Conservation (phyloP, 2,113 vertebrate genomes). For the Antechinus stuartii region DNA sequence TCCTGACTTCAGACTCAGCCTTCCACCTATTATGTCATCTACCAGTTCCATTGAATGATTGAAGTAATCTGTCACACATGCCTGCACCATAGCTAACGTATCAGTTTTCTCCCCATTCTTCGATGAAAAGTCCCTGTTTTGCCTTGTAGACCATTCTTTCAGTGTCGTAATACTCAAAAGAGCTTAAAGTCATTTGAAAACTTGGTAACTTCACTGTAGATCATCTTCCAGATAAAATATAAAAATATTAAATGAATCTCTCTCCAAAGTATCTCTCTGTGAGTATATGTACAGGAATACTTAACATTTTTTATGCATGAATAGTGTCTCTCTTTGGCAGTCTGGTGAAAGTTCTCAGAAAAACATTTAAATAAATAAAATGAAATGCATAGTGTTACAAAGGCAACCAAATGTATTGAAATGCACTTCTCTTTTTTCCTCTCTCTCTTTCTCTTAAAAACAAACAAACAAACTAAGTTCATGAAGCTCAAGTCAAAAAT, state of each 20-base stretch:
- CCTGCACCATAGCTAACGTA: slow-evolving; percentile 60
- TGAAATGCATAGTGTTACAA: neutral
- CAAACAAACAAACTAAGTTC: neutral
- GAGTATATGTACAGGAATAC: neutral
- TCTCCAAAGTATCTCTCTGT: neutral
- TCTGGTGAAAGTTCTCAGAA: neutral
- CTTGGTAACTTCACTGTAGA: slow-evolving; percentile 53
- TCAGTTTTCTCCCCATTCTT: slow-evolving; percentile 57
- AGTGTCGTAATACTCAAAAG: slow-evolving; percentile 75
- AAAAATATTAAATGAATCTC: neutral
- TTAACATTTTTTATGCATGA: neutral
- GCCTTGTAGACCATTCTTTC: slow-evolving; percentile 43
- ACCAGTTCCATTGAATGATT: too few species aligned
- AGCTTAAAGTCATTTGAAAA: slow-evolving; percentile 64
- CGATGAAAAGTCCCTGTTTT: slow-evolving; percentile 67
- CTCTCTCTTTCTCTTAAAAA: neutral
- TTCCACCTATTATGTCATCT: too few species aligned
- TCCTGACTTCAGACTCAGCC: too few species aligned
- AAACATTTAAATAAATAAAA: neutral
- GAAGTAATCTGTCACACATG: slow-evolving; percentile 14
- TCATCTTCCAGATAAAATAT: slow-evolving; percentile 39
- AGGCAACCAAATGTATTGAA: neutral
- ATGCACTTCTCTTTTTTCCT: neutral
- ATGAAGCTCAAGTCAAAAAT: neutral
- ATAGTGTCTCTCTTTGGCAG: neutral